Base-by-base conservation (phyloP, 2,888 invertebrate species). In the Xestia ashworthii region DNA sequence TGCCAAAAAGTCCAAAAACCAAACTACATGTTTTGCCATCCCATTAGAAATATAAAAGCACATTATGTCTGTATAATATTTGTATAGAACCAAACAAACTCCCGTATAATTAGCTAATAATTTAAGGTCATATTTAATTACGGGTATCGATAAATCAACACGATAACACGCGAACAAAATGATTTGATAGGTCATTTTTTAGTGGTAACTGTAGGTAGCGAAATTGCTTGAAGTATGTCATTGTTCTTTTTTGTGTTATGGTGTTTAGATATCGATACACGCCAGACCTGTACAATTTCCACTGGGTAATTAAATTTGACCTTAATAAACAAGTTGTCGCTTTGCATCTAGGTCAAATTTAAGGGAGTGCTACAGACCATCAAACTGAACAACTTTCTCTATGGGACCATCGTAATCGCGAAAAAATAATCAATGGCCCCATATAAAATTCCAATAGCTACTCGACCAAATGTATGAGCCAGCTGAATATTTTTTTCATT, bases 31-130 rank as follows among this genome's bases (percentile, higher is more conserved):
- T 22, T 55, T 44, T 75, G n/a, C 19, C 32, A 41, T 60, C 22
- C 50, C 12, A 32, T 25, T 74, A 46, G 14, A 46, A 74, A 81
- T 81, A 72, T 81, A 72, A 32, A 77, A 22, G 8, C 32, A 25
- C 1, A 60, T 9, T 11, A 19, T 60, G 32, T 11, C 60, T 62
- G 32, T 38, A 62, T 19, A 8, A 9, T 32, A 19, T 19, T 44
- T 46, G 25, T 12, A 44, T 70, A 16, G 19, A 53, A 46, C 46
- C 38, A 46, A 19, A 19, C 67, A 64, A n/a, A 62, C n/a, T 66
- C 41, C 69, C 19, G 14, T 55, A 62, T n/a, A 60, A 25, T 38
- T 67, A 22, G 16, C 11, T 64, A 79, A 8, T 50, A 58, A 6
- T 53, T 46, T 50, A 76, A n/a, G n/a, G 32, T 19, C 60, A 60